Base-by-base conservation (phyloP, 2,888 invertebrate species). In the Dinocampus coccinellae region DNA sequence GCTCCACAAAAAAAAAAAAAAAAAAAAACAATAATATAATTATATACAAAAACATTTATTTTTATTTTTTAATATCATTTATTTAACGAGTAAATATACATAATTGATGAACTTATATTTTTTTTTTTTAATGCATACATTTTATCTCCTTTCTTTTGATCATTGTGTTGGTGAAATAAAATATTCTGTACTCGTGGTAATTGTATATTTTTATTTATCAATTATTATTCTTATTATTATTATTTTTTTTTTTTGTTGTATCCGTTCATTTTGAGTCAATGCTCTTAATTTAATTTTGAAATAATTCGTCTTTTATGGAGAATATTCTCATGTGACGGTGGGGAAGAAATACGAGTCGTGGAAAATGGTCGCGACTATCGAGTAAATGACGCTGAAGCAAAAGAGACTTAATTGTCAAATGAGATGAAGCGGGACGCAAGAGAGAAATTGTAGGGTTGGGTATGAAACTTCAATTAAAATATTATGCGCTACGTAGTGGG, bases 391-490 rank as follows among this genome's bases (percentile, higher is more conserved):
- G 47, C 20, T 47, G 47, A 47, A 47, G 20, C 6, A 47, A 47
- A 47, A 47, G 47, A 47, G 20, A 47, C 16, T 70, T 73, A 73
- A 74, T 74, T 58, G 65, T 57, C 66, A 57, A 53, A 64, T 63
- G 66, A 62, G 53, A 58, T 69, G 20, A 53, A 9, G 63, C 29
- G 68, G 42, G 58, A 64, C 66, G 34, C 29, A 4, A 29, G 3
- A 63, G 71, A 58, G 6, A n/a, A 13, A 47, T 7, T 47, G 47
- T 39, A 3, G n/a, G n/a, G 39, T 39, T n/a, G 47, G 16, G n/a
- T 16, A 78, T 77, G 76, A 76, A 76, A 73, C 76, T 82, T 80
- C 83, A 83, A 83, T 83, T 83, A 82, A 82, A 78, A 80, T 78
- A 80, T 83, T 80, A 82, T 78, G 77, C 75, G 69, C 66, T 73